A percentile compares a stretch with the other conserved stretches of the same genome.
Conservation (phyloP, 2,888 invertebrate genomes). For the Metellina segmentata region DNA sequence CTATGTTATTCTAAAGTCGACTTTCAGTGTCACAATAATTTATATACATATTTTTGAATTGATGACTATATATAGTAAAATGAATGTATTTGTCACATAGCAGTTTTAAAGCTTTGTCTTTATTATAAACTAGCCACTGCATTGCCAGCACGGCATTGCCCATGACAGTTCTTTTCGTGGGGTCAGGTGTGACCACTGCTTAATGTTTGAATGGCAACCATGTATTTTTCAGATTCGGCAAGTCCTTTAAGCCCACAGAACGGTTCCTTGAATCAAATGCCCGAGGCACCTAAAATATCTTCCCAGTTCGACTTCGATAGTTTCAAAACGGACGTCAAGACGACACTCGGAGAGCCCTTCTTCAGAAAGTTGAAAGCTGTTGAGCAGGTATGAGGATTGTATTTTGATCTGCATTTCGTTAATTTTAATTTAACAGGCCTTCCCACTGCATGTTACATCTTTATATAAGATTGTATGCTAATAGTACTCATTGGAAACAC, state of each 20-base stretch:
- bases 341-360: conserved; percentile 66
- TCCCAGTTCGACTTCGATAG: conserved; percentile 68
- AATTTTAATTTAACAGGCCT: background rate
- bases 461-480: background rate
- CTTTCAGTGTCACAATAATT: too few species aligned
- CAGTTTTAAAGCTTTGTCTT: too few species aligned
- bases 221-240: conserved; percentile 22
- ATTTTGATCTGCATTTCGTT: background rate
- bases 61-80: too few species aligned
- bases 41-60: too few species aligned
- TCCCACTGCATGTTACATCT: background rate
- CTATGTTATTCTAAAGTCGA: too few species aligned
- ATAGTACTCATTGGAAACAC: background rate
- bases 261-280: background rate
- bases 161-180: too few species aligned
- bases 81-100: too few species aligned
- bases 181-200: too few species aligned
- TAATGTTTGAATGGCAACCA: background rate
- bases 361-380: conserved; percentile 67
- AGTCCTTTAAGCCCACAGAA: conserved; percentile 25
- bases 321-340: conserved; percentile 70
- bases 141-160: too few species aligned
- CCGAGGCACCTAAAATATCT: conserved; percentile 15
- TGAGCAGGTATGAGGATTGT: conserved; percentile 61
- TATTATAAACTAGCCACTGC: too few species aligned